Base-by-base conservation (phyloP, 2,888 invertebrate species). In the Subacronicta megacephala region DNA sequence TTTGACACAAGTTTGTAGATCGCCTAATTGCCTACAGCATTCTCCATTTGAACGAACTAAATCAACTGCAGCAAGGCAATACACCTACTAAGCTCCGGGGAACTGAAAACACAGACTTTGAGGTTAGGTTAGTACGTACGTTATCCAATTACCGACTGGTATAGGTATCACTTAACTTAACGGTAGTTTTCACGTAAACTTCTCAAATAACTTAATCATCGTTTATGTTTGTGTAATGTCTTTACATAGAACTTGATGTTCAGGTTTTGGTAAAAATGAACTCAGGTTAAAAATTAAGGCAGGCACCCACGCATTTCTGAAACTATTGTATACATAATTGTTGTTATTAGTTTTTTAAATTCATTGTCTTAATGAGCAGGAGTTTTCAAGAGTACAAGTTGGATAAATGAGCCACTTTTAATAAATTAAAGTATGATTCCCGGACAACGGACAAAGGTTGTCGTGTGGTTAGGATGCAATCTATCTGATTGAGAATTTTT, bases 141-240 rank as follows among this genome's bases (percentile, higher is more conserved):
- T 66, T 51, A 62, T 65, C 62, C 66, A 65, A 59, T 62, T 62
- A 59, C 37, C 9, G 33, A 49, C 23, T 4, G 38, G 58, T 46
- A n/a, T n/a, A n/a, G n/a, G n/a, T n/a, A n/a, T 49, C 15, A 44
- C 16, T 59, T 46, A 15, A 62, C 54, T 52, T 47, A 47, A 33
- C 23, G 33, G 37, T 29, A 31, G 45, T 51, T 61, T 41, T 45
- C 47, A 66, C 43, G 45, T 33, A 40, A 64, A 52, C 44, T 49
- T 45, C 20, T 7, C 18, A 17, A 26, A 23, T 37, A 16, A 47
- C 44, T 47, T 62, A 35, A 62, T 45, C 36, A 63, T 17, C n/a
- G 17, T 17, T 35, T 18, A 13, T 49, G 43, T 49, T 47, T 56
- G 13, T 47, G 31, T 43, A 1, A 26, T 3, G 26, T 23, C 18